Percentiles rank a stretch among this genome's conserved stretches.
These are phyloP conservation scores for Brachyistius frenatus DNA, from an alignment of 2,113 vertebrate genomes.

Conservation along the genomic window DNA sequence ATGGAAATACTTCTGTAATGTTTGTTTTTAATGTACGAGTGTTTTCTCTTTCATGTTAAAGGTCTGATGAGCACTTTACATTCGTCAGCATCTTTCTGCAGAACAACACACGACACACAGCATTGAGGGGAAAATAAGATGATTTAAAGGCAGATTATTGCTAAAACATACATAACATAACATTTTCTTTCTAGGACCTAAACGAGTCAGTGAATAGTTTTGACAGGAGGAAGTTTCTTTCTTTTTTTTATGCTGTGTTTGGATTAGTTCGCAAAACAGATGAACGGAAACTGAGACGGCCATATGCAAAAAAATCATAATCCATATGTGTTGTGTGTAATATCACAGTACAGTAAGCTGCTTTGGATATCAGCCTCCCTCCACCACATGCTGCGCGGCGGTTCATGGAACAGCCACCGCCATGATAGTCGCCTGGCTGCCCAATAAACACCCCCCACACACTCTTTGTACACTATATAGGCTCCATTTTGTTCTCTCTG, in stretches of 20 bases:
- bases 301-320: conserved; percentile 52
- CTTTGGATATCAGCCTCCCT: conserved; percentile 45
- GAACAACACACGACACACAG: no score
- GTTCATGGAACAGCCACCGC: not conserved
- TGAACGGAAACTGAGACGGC: conserved; percentile 24
- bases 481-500: conserved; percentile 22
- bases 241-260: conserved; percentile 17
- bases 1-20: no score
- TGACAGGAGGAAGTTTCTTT: not conserved
- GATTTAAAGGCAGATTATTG: no score
- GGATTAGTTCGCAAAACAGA: conserved; percentile 46
- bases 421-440: not conserved
- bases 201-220: not conserved
- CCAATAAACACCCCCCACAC: not conserved
- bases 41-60: no score
- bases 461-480: not conserved
- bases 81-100: no score
- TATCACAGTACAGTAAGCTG: conserved; percentile 52
- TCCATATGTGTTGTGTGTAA: conserved; percentile 60
- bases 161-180: no score
- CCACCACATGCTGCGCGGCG: conserved; percentile 18
- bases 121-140: no score
- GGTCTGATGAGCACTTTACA: no score
- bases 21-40: no score
- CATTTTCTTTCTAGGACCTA: no score